Base-by-base conservation (phyloP, 2,113 vertebrate species). In the Toxotes jaculatrix region DNA sequence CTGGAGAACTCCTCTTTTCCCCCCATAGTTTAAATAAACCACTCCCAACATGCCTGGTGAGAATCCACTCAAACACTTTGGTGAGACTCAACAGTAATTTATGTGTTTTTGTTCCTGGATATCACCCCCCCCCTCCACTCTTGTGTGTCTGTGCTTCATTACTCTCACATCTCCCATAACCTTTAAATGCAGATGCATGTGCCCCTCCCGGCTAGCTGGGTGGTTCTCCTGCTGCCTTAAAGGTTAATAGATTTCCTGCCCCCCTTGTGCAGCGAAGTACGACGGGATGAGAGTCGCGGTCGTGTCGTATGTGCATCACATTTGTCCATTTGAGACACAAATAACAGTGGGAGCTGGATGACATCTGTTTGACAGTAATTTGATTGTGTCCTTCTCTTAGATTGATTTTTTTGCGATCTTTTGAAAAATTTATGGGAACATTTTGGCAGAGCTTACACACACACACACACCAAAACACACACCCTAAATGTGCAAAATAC, bases 161-260 rank as follows among this genome's bases (percentile, higher is more conserved):
- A 83, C 86, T 72, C 61, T 27, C 77, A 61, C 81, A 77, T 88
- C 87, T 85, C 70, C 51, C 34, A 62, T 92, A 90, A 92, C 92
- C 92, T 93, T 93, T 93, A 85, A 86, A 88, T 88, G 77, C 59
- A 91, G 75, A 88, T 85, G 79, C 84, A 63, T 87, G 83, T 63
- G 38, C 87, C 74, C 90, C 89, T 86, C 77, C 86, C 36, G 57
- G 74, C 77, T 61, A 66, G 76, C 73, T 79, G 74, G 59, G 45
- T 80, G 85, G 62, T 86, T 81, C 88, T 90, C 85, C 90, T 86
- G 85, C 90, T 85, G 82, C 66, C 86, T 83, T 88, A 94, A 94
- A 94, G 92, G 94, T 95, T 95, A 95, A 94, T 94, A 92, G 89
- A 93, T 93, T 90, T 90, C 87, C 83, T 72, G 8, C 79, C 83